Evolutionary conservation across 2,888 invertebrate species (phyloP).

Genomic region (Spodoptera littoralis): DNA sequence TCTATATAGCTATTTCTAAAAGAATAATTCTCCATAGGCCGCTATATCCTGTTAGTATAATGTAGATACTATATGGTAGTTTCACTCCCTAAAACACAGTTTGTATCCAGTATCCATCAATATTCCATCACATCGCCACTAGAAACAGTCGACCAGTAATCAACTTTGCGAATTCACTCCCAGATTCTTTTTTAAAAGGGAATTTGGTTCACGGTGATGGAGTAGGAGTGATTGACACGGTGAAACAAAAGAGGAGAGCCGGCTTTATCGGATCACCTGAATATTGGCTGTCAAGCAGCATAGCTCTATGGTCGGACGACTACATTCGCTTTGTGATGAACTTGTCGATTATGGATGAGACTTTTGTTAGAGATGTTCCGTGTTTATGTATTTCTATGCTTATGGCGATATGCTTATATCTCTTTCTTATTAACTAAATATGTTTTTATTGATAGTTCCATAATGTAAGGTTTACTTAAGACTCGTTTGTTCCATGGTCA

Average conservation of each 20-base stretch:
- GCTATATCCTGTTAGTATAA: too few relatives aligned
- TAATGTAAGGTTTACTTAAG: too few relatives aligned
- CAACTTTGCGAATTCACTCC: conserved; percentile 23
- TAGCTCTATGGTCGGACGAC: conserved; percentile 11
- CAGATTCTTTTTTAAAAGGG: conserved; percentile 22
- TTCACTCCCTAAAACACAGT: too few relatives aligned
- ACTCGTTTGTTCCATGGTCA: too few relatives aligned
- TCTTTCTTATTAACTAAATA: too few relatives aligned
- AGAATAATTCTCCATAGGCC: too few relatives aligned
- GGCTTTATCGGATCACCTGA: conserved; percentile 33
- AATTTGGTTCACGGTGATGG: conserved; percentile 34
- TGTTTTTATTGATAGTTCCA: too few relatives aligned
- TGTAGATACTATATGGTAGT: too few relatives aligned
- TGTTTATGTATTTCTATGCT: too few relatives aligned
- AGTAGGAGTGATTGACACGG: conserved; percentile 49
- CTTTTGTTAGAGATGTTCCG: neutral
- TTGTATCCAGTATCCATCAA: neutral
- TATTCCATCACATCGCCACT: conserved; percentile 26
- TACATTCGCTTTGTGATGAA: conserved; percentile 14
- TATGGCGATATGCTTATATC: too few relatives aligned
- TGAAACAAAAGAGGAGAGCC: conserved; percentile 39
- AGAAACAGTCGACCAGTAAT: conserved; percentile 14
- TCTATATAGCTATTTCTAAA: too few relatives aligned
- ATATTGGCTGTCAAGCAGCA: conserved; percentile 36
- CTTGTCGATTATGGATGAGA: neutral